phyloP scores from a whole-genome alignment of 2,888 invertebrate species.

The Neoaliturus tenellus region DNA sequence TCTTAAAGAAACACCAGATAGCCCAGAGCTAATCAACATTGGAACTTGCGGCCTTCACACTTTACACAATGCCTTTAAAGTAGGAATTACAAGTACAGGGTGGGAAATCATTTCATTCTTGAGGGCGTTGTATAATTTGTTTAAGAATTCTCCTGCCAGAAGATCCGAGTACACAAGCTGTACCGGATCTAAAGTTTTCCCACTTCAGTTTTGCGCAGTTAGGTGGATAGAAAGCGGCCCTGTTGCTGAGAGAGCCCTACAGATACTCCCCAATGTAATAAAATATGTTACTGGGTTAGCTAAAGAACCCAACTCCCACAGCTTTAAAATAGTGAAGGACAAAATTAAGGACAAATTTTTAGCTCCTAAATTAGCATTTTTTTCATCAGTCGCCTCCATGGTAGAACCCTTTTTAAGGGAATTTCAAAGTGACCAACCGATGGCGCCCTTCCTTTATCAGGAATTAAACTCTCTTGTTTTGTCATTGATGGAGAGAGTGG shows the following conservation, averaged over 20 bases:
- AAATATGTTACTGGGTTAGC: not conserved
- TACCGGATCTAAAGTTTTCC: not conserved
- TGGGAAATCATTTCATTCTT: constrained; percentile 12
- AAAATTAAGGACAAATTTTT: not conserved
- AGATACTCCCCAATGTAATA: not conserved
- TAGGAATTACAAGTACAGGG: not conserved
- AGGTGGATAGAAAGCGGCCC: constrained; percentile 3
- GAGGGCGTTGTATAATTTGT: constrained; percentile 1
- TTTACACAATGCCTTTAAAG: constrained; percentile 19
- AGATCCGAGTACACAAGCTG: not conserved
- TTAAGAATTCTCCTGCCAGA: constrained; percentile 16
- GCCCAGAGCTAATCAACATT: not conserved
- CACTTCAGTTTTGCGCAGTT: constrained; percentile 18
- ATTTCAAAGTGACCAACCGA: constrained; percentile 25
- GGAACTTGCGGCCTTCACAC: constrained; percentile 12
- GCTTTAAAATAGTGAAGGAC: not conserved
- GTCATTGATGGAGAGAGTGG: not conserved
- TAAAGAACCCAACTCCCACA: not conserved
- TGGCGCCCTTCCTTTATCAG: constrained; percentile 23
- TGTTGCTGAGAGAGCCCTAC: not conserved
- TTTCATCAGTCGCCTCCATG: not conserved
- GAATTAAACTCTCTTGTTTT: not conserved
- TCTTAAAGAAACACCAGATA: not conserved
- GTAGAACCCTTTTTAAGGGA: constrained; percentile 5
- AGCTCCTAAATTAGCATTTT: constrained; percentile 24